Percentiles rank a stretch among this genome's conserved stretches.
These are phyloP conservation scores for Ibycter americanus DNA, from an alignment of 2,797 vertebrate species.

Conservation along the genomic window DNA sequence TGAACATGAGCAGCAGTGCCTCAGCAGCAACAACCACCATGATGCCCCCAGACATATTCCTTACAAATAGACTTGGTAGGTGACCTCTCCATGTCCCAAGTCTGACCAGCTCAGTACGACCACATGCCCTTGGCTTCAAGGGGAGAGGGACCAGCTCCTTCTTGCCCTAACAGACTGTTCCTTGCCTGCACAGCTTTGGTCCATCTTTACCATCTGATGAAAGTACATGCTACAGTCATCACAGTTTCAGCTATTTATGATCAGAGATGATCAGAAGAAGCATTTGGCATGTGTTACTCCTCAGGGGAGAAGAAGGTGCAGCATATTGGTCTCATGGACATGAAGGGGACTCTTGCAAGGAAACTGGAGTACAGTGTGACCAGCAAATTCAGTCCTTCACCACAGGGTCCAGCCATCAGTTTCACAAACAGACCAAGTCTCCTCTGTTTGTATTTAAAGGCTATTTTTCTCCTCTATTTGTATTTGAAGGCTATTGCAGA, in stretches of 20 bases:
- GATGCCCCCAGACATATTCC: neutral
- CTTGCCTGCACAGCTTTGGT: neutral
- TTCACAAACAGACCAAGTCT: neutral
- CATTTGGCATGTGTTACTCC: neutral
- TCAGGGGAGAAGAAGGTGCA: neutral
- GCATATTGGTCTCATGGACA: neutral
- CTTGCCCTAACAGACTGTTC: neutral
- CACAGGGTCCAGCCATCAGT: neutral
- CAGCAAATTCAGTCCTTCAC: neutral
- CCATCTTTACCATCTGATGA: neutral
- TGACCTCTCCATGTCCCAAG: neutral
- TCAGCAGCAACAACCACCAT: neutral
- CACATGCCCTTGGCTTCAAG: neutral
- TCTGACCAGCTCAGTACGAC: neutral
- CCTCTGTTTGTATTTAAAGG: conserved; percentile 27
- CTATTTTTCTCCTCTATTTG: conserved; percentile 22
- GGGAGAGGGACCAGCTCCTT: neutral
- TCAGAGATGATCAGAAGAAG: neutral
- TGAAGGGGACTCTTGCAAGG: neutral
- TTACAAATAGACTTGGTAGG: neutral
- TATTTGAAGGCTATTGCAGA: conserved; percentile 28
- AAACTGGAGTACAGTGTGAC: neutral
- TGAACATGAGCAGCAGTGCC: neutral
- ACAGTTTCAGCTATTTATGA: neutral
- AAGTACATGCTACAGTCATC: neutral